phyloP scores from a whole-genome alignment of 2,113 vertebrate species.

The Oncorhynchus nerka region DNA sequence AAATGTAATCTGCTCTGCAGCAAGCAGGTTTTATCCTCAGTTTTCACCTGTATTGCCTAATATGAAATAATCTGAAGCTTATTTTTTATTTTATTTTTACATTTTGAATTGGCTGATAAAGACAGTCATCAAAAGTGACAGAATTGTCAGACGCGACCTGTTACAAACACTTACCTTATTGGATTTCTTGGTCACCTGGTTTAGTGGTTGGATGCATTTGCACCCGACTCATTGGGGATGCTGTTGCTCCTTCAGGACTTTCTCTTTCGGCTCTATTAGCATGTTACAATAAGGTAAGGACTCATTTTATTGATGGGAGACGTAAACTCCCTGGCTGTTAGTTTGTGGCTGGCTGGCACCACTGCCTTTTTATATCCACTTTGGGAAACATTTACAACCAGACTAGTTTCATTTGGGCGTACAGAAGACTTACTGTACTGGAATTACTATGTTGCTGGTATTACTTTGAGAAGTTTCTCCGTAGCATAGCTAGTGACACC shows the following conservation, averaged over 20 bases:
- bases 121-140: conserved; percentile 27
- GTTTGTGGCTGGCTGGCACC: conserved; percentile 10
- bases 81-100: conserved; percentile 26
- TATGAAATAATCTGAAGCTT: conserved; percentile 28
- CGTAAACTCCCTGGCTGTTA: conserved; percentile 10
- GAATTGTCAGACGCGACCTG: conserved; percentile 9
- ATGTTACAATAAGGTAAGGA: conserved; percentile 2
- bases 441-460: background rate
- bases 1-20: background rate
- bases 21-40: conserved; percentile 6
- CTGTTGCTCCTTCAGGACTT: background rate
- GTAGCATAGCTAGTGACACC: conserved; percentile 6
- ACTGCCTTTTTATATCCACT: conserved; percentile 32
- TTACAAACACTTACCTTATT: conserved; percentile 59
- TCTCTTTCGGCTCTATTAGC: conserved; percentile 19
- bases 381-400: conserved; percentile 7
- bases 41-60: conserved; percentile 9
- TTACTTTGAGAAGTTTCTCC: conserved; percentile 10
- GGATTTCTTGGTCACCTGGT: conserved; percentile 34
- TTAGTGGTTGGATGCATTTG: conserved; percentile 28
- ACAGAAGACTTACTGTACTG: background rate
- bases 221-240: conserved; percentile 37
- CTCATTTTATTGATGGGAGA: conserved; percentile 1
- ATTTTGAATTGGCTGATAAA: conserved; percentile 7
- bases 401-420: background rate